Conservation (phyloP, 1,140 invertebrate genomes). For the Bombus vancouverensis region DNA sequence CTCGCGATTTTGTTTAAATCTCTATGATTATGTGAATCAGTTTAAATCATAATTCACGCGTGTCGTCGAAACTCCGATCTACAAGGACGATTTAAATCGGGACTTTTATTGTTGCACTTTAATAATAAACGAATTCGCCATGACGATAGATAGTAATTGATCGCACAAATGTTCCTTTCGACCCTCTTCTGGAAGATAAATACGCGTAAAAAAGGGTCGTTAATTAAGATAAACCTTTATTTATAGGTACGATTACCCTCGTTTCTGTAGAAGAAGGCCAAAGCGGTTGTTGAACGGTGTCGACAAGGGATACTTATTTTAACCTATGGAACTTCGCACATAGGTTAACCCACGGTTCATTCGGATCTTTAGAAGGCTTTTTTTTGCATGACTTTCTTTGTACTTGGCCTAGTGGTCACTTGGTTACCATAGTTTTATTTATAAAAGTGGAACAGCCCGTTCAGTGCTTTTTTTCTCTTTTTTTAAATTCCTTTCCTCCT, state of each 20-base stretch:
- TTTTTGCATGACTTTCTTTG: conserved; percentile 11
- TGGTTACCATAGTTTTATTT: neutral
- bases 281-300: conserved; percentile 32
- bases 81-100: no score
- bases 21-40: no score
- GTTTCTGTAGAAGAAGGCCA: conserved; percentile 27
- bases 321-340: conserved; percentile 18
- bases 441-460: conserved; percentile 6
- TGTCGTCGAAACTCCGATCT: no score
- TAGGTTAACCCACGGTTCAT: conserved; percentile 31
- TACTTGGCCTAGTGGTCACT: neutral
- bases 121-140: neutral
- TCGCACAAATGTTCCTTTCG: no score
- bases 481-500: neutral
- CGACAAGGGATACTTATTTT: conserved; percentile 43
- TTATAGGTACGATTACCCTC: conserved; percentile 45
- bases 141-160: neutral
- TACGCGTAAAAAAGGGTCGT: conserved; percentile 38
- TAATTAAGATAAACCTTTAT: conserved; percentile 45
- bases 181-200: conserved; percentile 23
- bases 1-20: no score
- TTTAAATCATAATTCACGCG: no score
- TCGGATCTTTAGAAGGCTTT: conserved; percentile 4
- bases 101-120: no score
- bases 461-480: neutral